Evolutionary conservation across 1,140 invertebrate genomes (phyloP).

Genomic region (Antheraea mylitta): DNA sequence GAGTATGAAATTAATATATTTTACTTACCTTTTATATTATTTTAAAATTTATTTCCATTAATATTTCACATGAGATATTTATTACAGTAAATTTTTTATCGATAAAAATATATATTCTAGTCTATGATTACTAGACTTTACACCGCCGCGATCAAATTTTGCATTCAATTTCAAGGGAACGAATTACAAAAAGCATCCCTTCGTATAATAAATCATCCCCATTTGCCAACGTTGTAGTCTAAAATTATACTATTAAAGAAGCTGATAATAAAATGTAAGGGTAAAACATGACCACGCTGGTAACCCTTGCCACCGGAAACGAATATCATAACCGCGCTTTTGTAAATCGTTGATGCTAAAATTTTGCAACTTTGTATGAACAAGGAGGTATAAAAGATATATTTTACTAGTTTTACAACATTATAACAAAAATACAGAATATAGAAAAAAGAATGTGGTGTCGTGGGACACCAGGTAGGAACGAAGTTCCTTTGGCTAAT

Average conservation of each 20-base stretch:
- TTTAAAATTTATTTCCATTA: no score
- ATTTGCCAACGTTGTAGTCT: slow-evolving; percentile 33
- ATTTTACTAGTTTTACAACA: not conserved
- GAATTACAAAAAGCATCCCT: slow-evolving; percentile 16
- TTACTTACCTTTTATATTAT: no score
- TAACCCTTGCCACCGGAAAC: slow-evolving; percentile 54
- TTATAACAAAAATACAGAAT: not conserved
- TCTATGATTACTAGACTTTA: no score
- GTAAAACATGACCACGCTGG: slow-evolving; percentile 36
- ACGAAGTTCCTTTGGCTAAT: no score
- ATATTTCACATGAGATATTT: no score
- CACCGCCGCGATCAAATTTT: not conserved
- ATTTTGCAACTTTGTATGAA: slow-evolving; percentile 26
- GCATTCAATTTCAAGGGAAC: slow-evolving; percentile 18
- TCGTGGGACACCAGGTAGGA: no score
- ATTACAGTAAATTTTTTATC: no score
- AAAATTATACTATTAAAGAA: slow-evolving; percentile 14
- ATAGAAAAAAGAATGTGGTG: not conserved
- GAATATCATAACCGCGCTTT: slow-evolving; percentile 39
- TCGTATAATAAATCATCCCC: slow-evolving; percentile 35
- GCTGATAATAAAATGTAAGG: slow-evolving; percentile 34
- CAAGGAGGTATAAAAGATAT: not conserved
- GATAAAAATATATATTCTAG: no score
- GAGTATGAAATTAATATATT: no score
- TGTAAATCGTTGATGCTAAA: slow-evolving; percentile 35